Percentiles rank a stretch among this genome's conserved stretches.
These are phyloP conservation scores for Henricia sp. DNA, from an alignment of 53 echinoderm and acorn worm genomes.

Conservation along the genomic window DNA sequence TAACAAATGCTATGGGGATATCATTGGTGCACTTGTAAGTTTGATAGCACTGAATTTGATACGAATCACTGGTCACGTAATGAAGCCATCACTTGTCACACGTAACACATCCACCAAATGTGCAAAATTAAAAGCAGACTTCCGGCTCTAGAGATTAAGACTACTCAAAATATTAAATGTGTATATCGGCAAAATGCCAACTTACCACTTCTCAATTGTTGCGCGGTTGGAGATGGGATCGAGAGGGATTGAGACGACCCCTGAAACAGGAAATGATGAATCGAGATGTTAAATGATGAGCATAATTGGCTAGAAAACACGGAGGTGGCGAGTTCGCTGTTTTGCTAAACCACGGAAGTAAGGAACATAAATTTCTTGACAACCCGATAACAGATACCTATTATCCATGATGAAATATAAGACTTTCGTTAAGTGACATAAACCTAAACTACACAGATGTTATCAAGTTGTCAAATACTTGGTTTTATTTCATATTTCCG, in stretches of 20 bases:
- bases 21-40: too few relatives aligned
- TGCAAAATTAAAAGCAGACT: conserved; percentile 5
- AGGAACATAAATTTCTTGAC: too few relatives aligned
- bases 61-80: too few relatives aligned
- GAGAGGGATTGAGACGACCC: conserved; percentile 85
- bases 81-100: not conserved
- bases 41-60: too few relatives aligned
- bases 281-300: conserved; percentile 2
- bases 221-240: conserved; percentile 81
- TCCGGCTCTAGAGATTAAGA: not conserved
- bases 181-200: conserved; percentile 4
- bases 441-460: too few relatives aligned
- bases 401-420: too few relatives aligned
- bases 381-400: conserved; percentile 14
- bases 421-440: too few relatives aligned
- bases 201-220: conserved; percentile 87
- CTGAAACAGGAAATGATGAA: conserved; percentile 73
- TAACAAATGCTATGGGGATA: too few relatives aligned
- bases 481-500: too few relatives aligned
- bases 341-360: too few relatives aligned
- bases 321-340: not conserved
- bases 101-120: not conserved
- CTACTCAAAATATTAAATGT: not conserved
- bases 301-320: not conserved
- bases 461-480: too few relatives aligned